Conservation (phyloP, 2,797 vertebrate genomes). For the Spondyliosoma cantharus region DNA sequence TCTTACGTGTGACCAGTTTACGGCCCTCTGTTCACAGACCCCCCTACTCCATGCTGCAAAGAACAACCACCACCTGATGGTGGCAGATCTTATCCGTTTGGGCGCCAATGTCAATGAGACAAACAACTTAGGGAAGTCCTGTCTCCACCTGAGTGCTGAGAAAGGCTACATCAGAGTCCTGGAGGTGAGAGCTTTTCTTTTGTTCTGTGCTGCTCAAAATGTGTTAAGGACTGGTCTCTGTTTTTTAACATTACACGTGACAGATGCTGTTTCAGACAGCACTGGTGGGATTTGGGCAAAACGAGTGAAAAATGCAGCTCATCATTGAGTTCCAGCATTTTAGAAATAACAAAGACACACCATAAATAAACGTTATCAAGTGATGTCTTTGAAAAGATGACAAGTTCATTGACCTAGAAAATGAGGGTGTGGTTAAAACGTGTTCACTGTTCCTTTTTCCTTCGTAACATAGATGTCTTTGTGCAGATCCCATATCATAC, state of each 20-base stretch:
- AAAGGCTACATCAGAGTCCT: constrained; percentile 86
- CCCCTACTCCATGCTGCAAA: constrained; percentile 88
- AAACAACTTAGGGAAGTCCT: constrained; percentile 85
- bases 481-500: background rate
- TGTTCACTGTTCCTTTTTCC: background rate
- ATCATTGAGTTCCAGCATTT: background rate
- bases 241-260: background rate
- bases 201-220: background rate
- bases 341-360: background rate
- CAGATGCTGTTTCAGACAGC: background rate
- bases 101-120: constrained; percentile 85
- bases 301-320: background rate
- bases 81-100: constrained; percentile 86
- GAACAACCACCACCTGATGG: constrained; percentile 89
- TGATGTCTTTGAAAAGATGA: background rate
- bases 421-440: background rate
- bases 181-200: constrained; percentile 78
- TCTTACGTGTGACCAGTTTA: background rate
- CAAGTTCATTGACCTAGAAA: background rate
- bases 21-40: constrained; percentile 77
- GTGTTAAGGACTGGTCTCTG: background rate
- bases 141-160: constrained; percentile 88
- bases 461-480: background rate
- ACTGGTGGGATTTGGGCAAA: background rate
- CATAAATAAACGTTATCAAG: background rate